Evolutionary conservation across 1,140 invertebrate species (phyloP).

Genomic region (Dufourea novaeangliae): DNA sequence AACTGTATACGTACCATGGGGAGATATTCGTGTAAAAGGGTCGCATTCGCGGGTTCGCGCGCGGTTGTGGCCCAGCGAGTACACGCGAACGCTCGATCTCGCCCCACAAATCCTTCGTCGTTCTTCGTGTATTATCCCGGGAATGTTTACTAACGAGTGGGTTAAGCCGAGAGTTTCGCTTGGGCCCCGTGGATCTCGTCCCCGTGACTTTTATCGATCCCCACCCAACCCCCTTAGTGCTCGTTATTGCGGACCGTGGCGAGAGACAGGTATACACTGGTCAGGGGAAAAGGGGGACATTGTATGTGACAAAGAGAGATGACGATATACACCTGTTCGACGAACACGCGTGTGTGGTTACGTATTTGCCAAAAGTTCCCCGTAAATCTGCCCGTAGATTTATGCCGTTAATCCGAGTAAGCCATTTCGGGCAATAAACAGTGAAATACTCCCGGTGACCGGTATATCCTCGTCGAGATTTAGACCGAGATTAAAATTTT

Average conservation of each 20-base stretch:
- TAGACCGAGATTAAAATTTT: conserved; percentile 46
- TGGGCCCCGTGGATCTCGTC: background rate
- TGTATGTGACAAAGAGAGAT: too few relatives aligned
- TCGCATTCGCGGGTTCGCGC: conserved; percentile 1
- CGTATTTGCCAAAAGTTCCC: background rate
- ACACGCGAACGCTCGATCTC: background rate
- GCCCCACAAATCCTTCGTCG: background rate
- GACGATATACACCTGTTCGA: background rate
- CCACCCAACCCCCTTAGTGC: background rate
- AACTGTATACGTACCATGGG: conserved; percentile 46
- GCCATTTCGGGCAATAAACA: conserved; percentile 36
- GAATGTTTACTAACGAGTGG: conserved; percentile 32
- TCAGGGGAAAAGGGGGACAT: too few relatives aligned
- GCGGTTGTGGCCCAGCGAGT: background rate
- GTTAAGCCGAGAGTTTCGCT: conserved; percentile 16
- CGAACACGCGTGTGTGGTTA: background rate
- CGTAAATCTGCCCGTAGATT: conserved; percentile 13
- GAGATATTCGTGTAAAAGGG: background rate
- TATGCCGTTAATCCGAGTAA: conserved; percentile 21
- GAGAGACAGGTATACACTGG: too few relatives aligned
- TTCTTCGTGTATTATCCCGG: background rate
- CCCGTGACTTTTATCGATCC: background rate
- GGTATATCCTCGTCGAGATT: conserved; percentile 26
- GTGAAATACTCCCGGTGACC: background rate
- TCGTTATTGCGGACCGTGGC: too few relatives aligned